Percentiles rank a stretch among this genome's conserved stretches.
phyloP scores from a whole-genome alignment of 2,113 vertebrate genomes.

The Halichoeres trimaculatus region DNA sequence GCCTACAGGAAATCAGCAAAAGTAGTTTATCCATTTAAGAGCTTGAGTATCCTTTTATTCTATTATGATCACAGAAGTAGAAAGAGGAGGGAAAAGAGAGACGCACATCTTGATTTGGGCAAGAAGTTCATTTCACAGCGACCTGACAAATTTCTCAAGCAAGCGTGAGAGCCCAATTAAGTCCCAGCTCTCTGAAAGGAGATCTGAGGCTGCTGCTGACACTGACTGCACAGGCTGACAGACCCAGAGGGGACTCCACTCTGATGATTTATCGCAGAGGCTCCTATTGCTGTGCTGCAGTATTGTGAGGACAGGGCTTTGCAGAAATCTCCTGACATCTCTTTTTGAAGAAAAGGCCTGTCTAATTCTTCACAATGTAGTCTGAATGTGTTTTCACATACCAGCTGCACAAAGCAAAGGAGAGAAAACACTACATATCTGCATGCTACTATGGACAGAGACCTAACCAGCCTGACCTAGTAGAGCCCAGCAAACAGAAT shows the following conservation, averaged over 20 bases:
- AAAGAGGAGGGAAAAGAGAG: slow-evolving; percentile 23
- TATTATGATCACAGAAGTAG: slow-evolving; percentile 15
- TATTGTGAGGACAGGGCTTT: slow-evolving; percentile 40
- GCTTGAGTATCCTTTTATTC: slow-evolving; percentile 31
- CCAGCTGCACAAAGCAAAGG: slow-evolving; percentile 11
- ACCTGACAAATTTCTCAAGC: slow-evolving; percentile 66
- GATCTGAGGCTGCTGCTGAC: slow-evolving; percentile 59
- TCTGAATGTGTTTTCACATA: slow-evolving; percentile 29
- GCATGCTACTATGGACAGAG: not conserved
- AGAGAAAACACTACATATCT: slow-evolving; percentile 33
- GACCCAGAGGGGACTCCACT: slow-evolving; percentile 48
- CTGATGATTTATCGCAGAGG: slow-evolving; percentile 49
- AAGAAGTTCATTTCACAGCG: slow-evolving; percentile 62
- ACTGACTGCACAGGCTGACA: slow-evolving; percentile 53
- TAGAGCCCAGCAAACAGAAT: not conserved
- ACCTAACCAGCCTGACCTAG: not conserved
- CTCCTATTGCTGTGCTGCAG: slow-evolving; percentile 41
- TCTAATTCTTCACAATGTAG: slow-evolving; percentile 41
- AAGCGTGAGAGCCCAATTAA: slow-evolving; percentile 72
- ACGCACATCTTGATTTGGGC: slow-evolving; percentile 52
- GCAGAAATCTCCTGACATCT: slow-evolving; percentile 52
- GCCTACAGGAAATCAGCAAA: slow-evolving; percentile 43
- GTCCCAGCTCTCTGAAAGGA: slow-evolving; percentile 34
- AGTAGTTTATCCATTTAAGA: slow-evolving; percentile 31
- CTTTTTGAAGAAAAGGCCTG: slow-evolving; percentile 23